These are phyloP conservation scores for Xanthia icteritia DNA, from an alignment of 2,888 invertebrate genomes.

Conservation along the genomic window DNA sequence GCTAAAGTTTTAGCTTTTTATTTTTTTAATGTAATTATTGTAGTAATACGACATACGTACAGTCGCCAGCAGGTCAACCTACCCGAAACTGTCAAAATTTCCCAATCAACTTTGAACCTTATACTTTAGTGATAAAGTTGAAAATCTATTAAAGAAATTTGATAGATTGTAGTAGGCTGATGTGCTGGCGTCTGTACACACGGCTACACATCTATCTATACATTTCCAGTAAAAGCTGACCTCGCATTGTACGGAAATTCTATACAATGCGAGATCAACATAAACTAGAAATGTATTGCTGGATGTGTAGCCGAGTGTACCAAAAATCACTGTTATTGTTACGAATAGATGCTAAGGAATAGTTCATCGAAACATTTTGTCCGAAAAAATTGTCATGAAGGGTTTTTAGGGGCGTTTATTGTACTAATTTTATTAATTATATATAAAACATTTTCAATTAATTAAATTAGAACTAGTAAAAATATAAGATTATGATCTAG, in stretches of 20 bases:
- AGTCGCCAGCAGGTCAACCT: no score
- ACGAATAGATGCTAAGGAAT: conserved; percentile 18
- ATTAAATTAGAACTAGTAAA: background rate
- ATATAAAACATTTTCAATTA: background rate
- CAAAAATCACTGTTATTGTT: conserved; percentile 29
- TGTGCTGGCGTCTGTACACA: no score
- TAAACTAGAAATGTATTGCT: no score
- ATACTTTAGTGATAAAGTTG: no score
- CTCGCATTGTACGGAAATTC: no score
- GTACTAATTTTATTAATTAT: background rate
- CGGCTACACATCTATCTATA: no score
- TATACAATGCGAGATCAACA: no score
- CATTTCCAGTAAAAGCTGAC: no score
- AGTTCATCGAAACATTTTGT: background rate
- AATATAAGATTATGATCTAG: conserved; percentile 32
- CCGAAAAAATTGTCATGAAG: background rate
- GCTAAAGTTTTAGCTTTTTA: conserved; percentile 33
- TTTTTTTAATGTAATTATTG: conserved; percentile 27
- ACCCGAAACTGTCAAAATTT: no score
- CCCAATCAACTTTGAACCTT: no score
- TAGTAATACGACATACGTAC: background rate
- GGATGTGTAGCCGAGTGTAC: background rate
- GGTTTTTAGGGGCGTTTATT: conserved; percentile 1
- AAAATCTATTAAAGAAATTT: no score
- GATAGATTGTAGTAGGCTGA: no score